Evolutionary conservation across 2,888 invertebrate genomes (phyloP).

Genomic region (Stenodera caucasica): DNA sequence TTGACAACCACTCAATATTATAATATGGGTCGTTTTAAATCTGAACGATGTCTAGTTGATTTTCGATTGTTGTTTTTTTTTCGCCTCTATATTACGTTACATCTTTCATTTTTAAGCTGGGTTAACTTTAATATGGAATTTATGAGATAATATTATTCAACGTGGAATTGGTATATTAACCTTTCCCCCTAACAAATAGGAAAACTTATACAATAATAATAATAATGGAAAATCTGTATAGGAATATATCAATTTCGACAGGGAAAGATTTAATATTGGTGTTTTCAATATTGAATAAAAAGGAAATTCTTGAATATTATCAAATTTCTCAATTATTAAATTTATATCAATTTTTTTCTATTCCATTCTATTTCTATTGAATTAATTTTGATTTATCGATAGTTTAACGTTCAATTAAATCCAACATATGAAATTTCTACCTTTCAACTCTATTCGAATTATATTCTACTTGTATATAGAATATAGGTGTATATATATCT

Average conservation of each 20-base stretch:
- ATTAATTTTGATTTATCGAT: not conserved
- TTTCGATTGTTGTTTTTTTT: too few relatives aligned
- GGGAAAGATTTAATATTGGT: not conserved
- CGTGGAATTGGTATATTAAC: constrained; percentile 5
- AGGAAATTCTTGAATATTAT: too few relatives aligned
- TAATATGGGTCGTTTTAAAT: too few relatives aligned
- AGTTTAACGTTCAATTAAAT: not conserved
- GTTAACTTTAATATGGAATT: constrained; percentile 1
- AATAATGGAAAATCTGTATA: not conserved
- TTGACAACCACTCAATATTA: too few relatives aligned
- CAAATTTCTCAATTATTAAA: too few relatives aligned
- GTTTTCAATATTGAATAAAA: too few relatives aligned
- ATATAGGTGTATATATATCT: too few relatives aligned
- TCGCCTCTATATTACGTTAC: not conserved
- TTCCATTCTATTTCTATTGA: too few relatives aligned
- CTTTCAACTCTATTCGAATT: too few relatives aligned
- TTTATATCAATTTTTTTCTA: too few relatives aligned
- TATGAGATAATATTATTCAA: constrained; percentile 6
- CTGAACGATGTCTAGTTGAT: too few relatives aligned
- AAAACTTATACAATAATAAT: not conserved
- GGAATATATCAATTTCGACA: not conserved
- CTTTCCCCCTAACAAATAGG: not conserved
- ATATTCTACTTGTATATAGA: too few relatives aligned
- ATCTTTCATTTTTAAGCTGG: not conserved
- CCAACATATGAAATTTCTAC: not conserved